Base-by-base conservation (phyloP, 2,888 invertebrate genomes). In the Xestia sexstrigata region DNA sequence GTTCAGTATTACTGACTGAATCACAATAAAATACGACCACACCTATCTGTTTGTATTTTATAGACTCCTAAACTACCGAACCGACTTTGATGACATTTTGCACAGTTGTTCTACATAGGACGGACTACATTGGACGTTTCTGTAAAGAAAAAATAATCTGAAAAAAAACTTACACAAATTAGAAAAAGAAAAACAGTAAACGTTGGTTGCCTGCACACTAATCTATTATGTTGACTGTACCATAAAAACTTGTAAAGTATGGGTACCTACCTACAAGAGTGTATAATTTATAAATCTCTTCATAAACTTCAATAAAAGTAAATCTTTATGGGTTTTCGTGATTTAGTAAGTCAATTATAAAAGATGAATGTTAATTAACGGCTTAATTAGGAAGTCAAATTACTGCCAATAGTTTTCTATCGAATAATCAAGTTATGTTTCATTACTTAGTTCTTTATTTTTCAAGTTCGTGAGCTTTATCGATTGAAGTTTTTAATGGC, bases 301-400 rank as follows among this genome's bases (percentile, higher is more conserved):
- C 74, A 62, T 47, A 65, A 58, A 71, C 26, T 81, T 67, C 45
- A 74, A 70, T 71, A 68, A 58, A 72, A n/a, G 26, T 84, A 84
- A n/a, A 63, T 65, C 15, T 82, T 82, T 85, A 82, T 82, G 58
- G 26, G 58, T 62, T 58, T 70, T 70, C 68, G 72, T 83, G 66
- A 78, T 73, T 83, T 83, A 83, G 17, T 78, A 71, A 70, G 70
- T 62, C 69, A 70, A 78, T 85, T 87, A 75, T 26, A 63, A 65
- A 58, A 26, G 17, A 74, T 71, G 67, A 65, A 77, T 60, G 55
- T n/a, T 76, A 74, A 80, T 74, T 62, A 74, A 76, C 49, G 13
- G 2, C 65, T 75, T 73, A 84, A 69, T 72, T 67, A 66, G 66
- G 55, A 69, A 67, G 62, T 67, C 67, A 80, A 72, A 87, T 74